These are phyloP conservation scores for Notolabrus celidotus DNA, from an alignment of 2,797 vertebrate species.

Conservation along the genomic window DNA sequence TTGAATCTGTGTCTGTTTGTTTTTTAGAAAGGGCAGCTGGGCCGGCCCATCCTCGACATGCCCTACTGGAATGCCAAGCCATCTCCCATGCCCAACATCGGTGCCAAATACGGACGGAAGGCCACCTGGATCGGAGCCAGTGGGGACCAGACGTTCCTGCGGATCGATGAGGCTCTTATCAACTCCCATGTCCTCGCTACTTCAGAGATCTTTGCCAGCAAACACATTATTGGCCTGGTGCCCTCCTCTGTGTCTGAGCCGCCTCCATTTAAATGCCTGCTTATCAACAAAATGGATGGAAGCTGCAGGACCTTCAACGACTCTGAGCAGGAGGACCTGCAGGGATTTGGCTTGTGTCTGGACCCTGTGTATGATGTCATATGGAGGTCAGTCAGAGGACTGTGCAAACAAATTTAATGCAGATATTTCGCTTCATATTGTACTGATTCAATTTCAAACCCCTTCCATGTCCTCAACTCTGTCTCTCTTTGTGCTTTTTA, in stretches of 20 bases:
- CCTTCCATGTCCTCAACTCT: background rate
- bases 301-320: conserved; percentile 99
- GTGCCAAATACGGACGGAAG: conserved; percentile 97
- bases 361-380: conserved; percentile 99
- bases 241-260: conserved; percentile 96
- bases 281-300: conserved; percentile 99
- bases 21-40: conserved; percentile 96
- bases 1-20: conserved; percentile 4
- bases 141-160: conserved; percentile 97
- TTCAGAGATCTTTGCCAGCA: conserved; percentile 99
- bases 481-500: conserved; percentile 55
- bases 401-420: background rate
- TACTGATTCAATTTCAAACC: background rate
- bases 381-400: conserved; percentile 91
- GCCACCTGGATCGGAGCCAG: conserved; percentile 99
- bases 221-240: conserved; percentile 98
- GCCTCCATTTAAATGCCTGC: conserved; percentile 97
- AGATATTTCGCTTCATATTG: background rate
- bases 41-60: conserved; percentile 96
- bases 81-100: conserved; percentile 98
- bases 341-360: conserved; percentile 97
- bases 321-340: conserved; percentile 98
- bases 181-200: conserved; percentile 98
- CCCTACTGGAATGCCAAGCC: conserved; percentile 99
- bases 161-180: conserved; percentile 98